A percentile compares a stretch with the other conserved stretches of the same genome.
phyloP scores from a whole-genome alignment of 2,888 invertebrate species.

The Archaeoteleia sp. region DNA sequence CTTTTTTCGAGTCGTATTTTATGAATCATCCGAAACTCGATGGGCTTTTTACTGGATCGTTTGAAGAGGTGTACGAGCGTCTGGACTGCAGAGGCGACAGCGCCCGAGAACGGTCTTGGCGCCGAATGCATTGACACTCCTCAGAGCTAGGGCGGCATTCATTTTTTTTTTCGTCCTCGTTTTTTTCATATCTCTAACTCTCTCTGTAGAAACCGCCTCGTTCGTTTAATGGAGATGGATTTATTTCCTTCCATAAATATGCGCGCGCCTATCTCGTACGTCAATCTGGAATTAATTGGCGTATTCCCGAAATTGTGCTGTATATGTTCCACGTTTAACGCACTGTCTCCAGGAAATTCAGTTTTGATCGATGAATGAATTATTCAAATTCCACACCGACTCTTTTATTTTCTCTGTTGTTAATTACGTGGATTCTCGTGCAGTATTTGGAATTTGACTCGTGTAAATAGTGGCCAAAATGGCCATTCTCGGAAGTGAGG shows the following conservation, averaged over 20 bases:
- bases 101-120: background rate
- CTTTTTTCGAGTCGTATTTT: constrained; percentile 22
- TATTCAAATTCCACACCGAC: no score
- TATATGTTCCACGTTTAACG: no score
- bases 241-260: constrained; percentile 1
- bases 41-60: no score
- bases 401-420: no score
- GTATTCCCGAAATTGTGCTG: background rate
- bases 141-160: background rate
- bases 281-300: constrained; percentile 1
- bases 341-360: no score
- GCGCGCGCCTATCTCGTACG: background rate
- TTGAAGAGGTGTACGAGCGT: no score
- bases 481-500: no score
- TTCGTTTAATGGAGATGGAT: constrained; percentile 1
- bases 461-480: no score
- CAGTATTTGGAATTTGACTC: no score
- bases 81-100: constrained; percentile 1
- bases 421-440: no score
- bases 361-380: background rate
- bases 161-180: background rate
- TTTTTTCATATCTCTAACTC: background rate
- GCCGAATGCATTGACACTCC: constrained; percentile 6
- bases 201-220: background rate
- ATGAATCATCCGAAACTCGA: constrained; percentile 34